phyloP scores from a whole-genome alignment of 1,140 invertebrate genomes.

The Pseudachorutes palmiensis region DNA sequence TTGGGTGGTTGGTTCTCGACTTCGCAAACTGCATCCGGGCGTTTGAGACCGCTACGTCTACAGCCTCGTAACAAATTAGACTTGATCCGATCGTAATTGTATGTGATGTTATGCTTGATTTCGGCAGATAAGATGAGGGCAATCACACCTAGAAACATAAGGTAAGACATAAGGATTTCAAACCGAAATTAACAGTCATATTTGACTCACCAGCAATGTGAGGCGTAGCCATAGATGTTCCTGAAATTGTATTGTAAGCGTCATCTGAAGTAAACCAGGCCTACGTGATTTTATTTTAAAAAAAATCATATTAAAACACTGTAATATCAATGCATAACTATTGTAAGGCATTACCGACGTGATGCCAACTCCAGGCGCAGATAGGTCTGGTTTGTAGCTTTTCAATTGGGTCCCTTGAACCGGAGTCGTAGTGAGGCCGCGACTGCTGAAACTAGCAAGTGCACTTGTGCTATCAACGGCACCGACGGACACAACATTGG shows the following conservation, averaged over 20 bases:
- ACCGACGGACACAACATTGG: conserved; percentile 10
- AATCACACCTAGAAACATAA: background rate
- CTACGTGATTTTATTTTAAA: too few relatives aligned
- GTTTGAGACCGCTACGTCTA: background rate
- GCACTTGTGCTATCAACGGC: background rate
- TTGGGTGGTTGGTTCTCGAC: background rate
- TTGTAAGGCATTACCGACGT: too few relatives aligned
- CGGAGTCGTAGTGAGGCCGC: background rate
- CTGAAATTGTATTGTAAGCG: conserved; percentile 13
- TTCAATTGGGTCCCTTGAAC: background rate
- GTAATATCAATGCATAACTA: too few relatives aligned
- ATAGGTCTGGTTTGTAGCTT: conserved; percentile 16
- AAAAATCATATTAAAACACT: too few relatives aligned
- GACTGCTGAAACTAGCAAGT: background rate
- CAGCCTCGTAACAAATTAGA: background rate
- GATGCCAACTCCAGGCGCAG: conserved; percentile 23
- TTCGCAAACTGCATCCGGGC: background rate
- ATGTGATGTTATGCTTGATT: background rate
- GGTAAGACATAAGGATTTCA: background rate
- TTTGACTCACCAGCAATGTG: conserved; percentile 18
- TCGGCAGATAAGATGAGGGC: background rate
- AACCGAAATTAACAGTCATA: background rate
- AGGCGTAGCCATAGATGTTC: conserved; percentile 25
- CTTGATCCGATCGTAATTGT: background rate
- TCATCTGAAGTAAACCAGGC: conserved; percentile 18